Base-by-base conservation (phyloP, 1,140 invertebrate genomes). In the Helicoverpa zea region DNA sequence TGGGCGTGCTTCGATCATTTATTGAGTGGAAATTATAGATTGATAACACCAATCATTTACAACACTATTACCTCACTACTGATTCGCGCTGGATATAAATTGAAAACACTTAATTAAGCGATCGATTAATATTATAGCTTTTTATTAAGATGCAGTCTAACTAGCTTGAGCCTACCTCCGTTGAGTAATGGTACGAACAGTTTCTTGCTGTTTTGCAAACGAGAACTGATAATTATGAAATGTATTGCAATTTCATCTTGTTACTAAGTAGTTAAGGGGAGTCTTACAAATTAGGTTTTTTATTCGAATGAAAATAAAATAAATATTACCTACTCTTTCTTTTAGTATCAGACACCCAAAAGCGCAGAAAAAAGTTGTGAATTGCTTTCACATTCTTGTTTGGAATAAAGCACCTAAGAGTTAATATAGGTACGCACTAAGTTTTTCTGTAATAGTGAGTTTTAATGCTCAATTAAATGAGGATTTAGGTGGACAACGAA, bases 11-110 rank as follows among this genome's bases (percentile, higher is more conserved):
- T 85, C 75, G 49, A 51, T 16, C 83, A 81, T 72, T 84, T 82
- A 88, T 86, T 84, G 85, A 87, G 85, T 88, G 83, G 81, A 89
- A 89, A 91, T 91, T 88, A 83, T 84, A 85, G 80, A 88, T 90
- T 87, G 88, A 90, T 86, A 77, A 85, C 83, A 70, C 79, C 82
- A 84, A 91, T 88, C 56, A 85, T 87, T 87, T 88, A 87, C 61
- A 64, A 68, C 78, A 58, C 78, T 63, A 81, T 91, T 84, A 84
- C 83, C 82, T 79, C 63, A 82, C 77, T 81, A 63, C 63, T 81
- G 79, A 81, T 84, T 80, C 86, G 52, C 86, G 84, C 88, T 89
- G 82, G 81, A 86, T 88, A 87, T 79, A 72, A 89, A 89, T 85
- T 66, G 49, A 14, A 54, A 64, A 16, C 61, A 35, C 43, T 77